Evolutionary conservation across 2,113 vertebrate species (phyloP), one percentile per base, ranked within the genome.

Genomic region (Haplotaxodon microlepis): DNA sequence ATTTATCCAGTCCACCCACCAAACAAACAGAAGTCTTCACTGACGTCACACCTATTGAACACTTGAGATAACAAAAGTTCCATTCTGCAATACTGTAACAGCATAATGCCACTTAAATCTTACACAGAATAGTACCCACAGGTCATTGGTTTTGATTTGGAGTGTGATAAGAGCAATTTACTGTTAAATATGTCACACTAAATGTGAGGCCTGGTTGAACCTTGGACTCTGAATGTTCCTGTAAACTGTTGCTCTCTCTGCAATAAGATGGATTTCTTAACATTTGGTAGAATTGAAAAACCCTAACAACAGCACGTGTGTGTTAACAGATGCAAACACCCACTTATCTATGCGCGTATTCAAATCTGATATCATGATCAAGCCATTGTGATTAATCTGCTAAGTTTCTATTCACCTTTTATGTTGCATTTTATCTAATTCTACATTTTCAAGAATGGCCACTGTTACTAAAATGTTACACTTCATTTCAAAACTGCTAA

Each of bases 1-100:
- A 73, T 90, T 90, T 92, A 86, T 91, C 85, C 83, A 91, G 84
- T 40, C 89, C 91, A 85, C 94, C 94, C 92, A 81, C 31, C 63
- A 89, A 84, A 87, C 86, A 92, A 91, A 94, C 83, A 90, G 61
- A 36, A 66, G 61, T 38, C 85, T 42, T 7, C 31, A 6, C 27
- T 85, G 84, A 86, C 82, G 9, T 89, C 88, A 90, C 17, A 3
- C 38, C 71, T 11, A 53, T 71, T 89, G 80, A 63, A 47, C 57
- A 81, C 61, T 63, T 85, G 81, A 84, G 16, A 71, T 10, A 50
- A 42, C 42, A 40, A 54, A 76, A 84, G 59, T 40, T 14, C 61
- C 38, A 83, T 31, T 59, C 45, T 83, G 61, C 21, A 82, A 13
- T 63, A 27, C 50, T 76, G 66, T 40, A 56, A 59, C 80, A 86